Percentiles rank a stretch among this genome's conserved stretches.
Evolutionary conservation across 2,888 invertebrate genomes (phyloP).

Genomic region (Venusia cambrica): DNA sequence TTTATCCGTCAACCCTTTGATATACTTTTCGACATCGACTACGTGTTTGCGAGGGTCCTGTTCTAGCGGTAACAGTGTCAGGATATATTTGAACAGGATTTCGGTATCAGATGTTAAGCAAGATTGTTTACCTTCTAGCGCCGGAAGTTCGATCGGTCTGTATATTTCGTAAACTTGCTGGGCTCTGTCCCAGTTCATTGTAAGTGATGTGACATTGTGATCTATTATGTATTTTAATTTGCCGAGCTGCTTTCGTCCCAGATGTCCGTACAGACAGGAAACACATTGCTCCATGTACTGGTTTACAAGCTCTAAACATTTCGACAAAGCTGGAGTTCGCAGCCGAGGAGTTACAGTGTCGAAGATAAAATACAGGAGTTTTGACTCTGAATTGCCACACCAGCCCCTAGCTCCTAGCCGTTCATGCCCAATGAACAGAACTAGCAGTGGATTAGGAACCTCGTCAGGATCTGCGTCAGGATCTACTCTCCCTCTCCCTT

Average conservation of each 20-base stretch:
- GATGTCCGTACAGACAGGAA: slow-evolving; percentile 93
- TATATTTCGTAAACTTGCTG: slow-evolving; percentile 90
- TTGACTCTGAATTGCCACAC: slow-evolving; percentile 89
- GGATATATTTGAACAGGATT: slow-evolving; percentile 85
- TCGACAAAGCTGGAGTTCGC: slow-evolving; percentile 83
- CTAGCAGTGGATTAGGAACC: slow-evolving; percentile 86
- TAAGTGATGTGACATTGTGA: slow-evolving; percentile 86
- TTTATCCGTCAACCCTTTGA: slow-evolving; percentile 81
- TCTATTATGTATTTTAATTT: slow-evolving; percentile 84
- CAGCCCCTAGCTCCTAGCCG: slow-evolving; percentile 88
- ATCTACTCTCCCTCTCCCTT: slow-evolving; percentile 78
- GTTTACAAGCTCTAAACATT: slow-evolving; percentile 84
- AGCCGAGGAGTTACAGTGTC: slow-evolving; percentile 87
- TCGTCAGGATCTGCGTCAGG: slow-evolving; percentile 76
- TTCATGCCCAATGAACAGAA: slow-evolving; percentile 92
- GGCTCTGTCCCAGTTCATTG: slow-evolving; percentile 87
- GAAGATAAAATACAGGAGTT: slow-evolving; percentile 88
- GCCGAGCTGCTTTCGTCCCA: slow-evolving; percentile 84
- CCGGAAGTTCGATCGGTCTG: slow-evolving; percentile 89
- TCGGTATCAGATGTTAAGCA: slow-evolving; percentile 93
- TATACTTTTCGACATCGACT: slow-evolving; percentile 84
- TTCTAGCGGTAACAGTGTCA: slow-evolving; percentile 84
- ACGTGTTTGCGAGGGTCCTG: slow-evolving; percentile 84
- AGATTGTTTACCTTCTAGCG: slow-evolving; percentile 87
- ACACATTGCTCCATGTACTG: slow-evolving; percentile 91